Base-by-base conservation (phyloP, 2,797 vertebrate species). In the Falco cherrug region DNA sequence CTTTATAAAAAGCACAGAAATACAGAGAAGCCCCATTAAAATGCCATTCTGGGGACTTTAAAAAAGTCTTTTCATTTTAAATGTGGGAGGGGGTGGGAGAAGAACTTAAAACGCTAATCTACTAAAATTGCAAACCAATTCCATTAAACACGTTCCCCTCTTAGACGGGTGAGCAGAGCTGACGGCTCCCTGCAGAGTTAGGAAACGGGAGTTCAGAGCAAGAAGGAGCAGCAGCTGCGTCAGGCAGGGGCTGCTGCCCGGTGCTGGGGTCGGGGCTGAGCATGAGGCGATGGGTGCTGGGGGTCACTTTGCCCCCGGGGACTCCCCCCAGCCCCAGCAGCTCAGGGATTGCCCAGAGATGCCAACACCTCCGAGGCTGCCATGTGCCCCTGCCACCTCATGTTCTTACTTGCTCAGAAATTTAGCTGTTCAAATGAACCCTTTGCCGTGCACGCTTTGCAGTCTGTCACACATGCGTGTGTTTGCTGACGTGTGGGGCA, bases 1-100 rank as follows among this genome's bases (percentile, higher is more conserved):
- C 43, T 9, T 89, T 94, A 87, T 94, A 94, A 90, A 74, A 87
- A 89, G 78, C 84, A 69, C 51, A 83, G 85, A 54, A 84, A 74
- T 75, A 68, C 57, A 91, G 93, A 91, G 76, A 73, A 87, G 71
- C 75, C 74, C 94, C 88, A 97, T 97, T 96, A 97, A 95, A 96
- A 96, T 96, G 94, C 91, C 75, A 93, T 85, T 96, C 91, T 59
- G 73, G 93, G 93, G 94, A 69, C 92, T 95, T 76, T 88, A 95
- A 95, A 96, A 95, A 94, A 96, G 94, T 47, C 78, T 91, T 88
- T 75, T 93, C 70, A 80, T 87, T 92, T 94, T 74, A 86, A 90
- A 88, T 82, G 95, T 78, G 63, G 92, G 91, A 93, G 91, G 80
- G 91, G 59, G 91, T 78, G 91, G 93, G 74, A 94, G 89, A 80